A percentile compares a stretch with the other conserved stretches of the same genome.
These are phyloP conservation scores for Aratinga solstitialis DNA, from an alignment of 2,797 vertebrate genomes.

Conservation along the genomic window DNA sequence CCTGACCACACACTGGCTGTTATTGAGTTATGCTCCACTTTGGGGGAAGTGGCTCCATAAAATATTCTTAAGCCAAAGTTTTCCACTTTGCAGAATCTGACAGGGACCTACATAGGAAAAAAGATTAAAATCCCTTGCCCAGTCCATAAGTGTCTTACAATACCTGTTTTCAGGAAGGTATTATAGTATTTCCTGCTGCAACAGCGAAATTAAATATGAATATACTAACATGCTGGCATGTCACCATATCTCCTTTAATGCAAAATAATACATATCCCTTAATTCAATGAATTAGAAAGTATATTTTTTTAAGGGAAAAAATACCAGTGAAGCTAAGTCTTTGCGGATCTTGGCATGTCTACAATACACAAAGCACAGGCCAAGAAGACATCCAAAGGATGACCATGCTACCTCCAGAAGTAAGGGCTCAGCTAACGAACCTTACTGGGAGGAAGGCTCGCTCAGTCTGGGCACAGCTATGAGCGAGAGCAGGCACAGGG, in stretches of 20 bases:
- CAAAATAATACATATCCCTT: conserved; percentile 3
- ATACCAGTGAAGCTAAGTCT: not conserved
- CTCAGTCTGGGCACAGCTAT: not conserved
- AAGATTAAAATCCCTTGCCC: not conserved
- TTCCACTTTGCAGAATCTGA: not conserved
- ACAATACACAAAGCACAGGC: not conserved
- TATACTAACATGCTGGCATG: not conserved
- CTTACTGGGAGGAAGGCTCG: not conserved
- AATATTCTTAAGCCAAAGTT: not conserved
- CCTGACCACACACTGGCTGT: not conserved
- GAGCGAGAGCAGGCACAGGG: not conserved
- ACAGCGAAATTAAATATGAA: not conserved
- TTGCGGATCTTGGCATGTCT: conserved; percentile 27
- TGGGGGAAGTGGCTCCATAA: not conserved
- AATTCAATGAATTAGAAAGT: conserved; percentile 33
- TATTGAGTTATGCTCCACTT: not conserved
- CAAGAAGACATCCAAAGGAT: not conserved
- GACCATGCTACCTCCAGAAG: not conserved
- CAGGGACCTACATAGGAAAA: not conserved
- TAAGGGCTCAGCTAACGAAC: not conserved
- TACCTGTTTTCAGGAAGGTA: not conserved
- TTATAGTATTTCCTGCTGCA: not conserved
- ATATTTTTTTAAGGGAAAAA: conserved; percentile 19
- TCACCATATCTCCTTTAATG: not conserved
- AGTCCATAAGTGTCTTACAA: not conserved